phyloP scores from a whole-genome alignment of 2,888 invertebrate genomes.

The Lithophane semibrunnea region DNA sequence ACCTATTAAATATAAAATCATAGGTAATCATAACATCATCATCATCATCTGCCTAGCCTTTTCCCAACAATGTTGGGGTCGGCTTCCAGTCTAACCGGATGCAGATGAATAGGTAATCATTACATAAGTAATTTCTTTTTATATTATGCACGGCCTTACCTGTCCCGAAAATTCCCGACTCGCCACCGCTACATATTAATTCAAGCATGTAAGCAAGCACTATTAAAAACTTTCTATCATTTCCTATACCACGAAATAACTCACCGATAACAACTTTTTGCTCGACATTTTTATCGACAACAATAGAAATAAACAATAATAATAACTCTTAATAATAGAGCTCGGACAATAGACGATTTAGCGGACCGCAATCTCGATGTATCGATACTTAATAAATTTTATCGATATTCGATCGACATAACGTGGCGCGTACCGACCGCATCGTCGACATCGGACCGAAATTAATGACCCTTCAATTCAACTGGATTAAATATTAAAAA shows the following conservation, averaged over 20 bases:
- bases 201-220: background rate
- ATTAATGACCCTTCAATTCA: conserved; percentile 61
- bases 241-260: background rate
- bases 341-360: conserved; percentile 56
- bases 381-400: conserved; percentile 65
- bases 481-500: conserved; percentile 38
- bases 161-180: background rate
- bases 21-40: too few species aligned
- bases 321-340: conserved; percentile 58
- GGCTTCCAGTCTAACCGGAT: too few species aligned
- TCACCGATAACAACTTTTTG: conserved; percentile 16
- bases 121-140: too few species aligned
- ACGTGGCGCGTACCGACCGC: conserved; percentile 39
- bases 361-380: conserved; percentile 41
- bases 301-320: conserved; percentile 60
- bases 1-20: too few species aligned
- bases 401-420: conserved; percentile 64
- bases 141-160: too few species aligned
- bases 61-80: too few species aligned
- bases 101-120: too few species aligned
- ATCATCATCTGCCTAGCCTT: too few species aligned
- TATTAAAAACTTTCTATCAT: conserved; percentile 46
- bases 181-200: conserved; percentile 13
- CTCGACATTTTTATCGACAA: conserved; percentile 51
- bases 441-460: conserved; percentile 55